Percentiles rank a stretch among this genome's conserved stretches.
phyloP scores from a whole-genome alignment of 2,113 vertebrate species.

The Melanostigma gelatinosum region DNA sequence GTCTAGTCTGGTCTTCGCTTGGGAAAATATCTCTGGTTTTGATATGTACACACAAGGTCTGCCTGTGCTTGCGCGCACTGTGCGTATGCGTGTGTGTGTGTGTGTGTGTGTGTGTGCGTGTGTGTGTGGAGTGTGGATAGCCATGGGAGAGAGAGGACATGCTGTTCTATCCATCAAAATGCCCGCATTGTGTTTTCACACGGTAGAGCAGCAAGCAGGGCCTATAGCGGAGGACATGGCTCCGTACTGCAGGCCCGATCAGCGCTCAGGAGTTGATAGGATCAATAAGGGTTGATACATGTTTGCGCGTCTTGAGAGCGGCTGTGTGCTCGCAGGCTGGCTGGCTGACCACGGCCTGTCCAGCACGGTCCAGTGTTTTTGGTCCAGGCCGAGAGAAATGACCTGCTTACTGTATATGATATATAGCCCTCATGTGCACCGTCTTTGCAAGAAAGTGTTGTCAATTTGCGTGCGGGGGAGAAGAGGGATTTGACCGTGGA shows the following conservation, averaged over 20 bases:
- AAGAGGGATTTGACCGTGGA: slow-evolving; percentile 1
- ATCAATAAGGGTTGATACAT: slow-evolving; percentile 66
- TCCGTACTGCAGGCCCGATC: slow-evolving; percentile 61
- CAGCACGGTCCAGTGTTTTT: slow-evolving; percentile 34
- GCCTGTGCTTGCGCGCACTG: slow-evolving; percentile 43
- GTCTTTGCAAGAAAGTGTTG: slow-evolving; percentile 1
- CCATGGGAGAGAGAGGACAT: slow-evolving; percentile 73
- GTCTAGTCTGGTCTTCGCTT: slow-evolving; percentile 52
- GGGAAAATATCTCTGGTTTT: slow-evolving; percentile 45
- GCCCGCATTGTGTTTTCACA: slow-evolving; percentile 83
- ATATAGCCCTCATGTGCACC: neutral
- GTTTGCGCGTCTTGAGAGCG: slow-evolving; percentile 57
- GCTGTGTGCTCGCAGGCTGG: slow-evolving; percentile 23
- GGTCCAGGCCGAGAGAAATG: slow-evolving; percentile 10
- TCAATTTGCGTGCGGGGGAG: neutral
- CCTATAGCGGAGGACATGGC: slow-evolving; percentile 67
- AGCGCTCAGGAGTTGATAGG: slow-evolving; percentile 50
- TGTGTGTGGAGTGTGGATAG: slow-evolving; percentile 31
- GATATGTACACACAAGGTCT: slow-evolving; percentile 62
- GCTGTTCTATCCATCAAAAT: slow-evolving; percentile 82
- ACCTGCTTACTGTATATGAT: slow-evolving; percentile 9
- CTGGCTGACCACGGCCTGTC: slow-evolving; percentile 32
- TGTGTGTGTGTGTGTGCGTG: slow-evolving; percentile 23
- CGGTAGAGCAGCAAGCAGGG: slow-evolving; percentile 68
- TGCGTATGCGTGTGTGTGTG: slow-evolving; percentile 45